Evolutionary conservation across 2,113 vertebrate genomes (phyloP), one percentile per base, ranked within the genome.

Genomic region (Erpornis zantholeuca): DNA sequence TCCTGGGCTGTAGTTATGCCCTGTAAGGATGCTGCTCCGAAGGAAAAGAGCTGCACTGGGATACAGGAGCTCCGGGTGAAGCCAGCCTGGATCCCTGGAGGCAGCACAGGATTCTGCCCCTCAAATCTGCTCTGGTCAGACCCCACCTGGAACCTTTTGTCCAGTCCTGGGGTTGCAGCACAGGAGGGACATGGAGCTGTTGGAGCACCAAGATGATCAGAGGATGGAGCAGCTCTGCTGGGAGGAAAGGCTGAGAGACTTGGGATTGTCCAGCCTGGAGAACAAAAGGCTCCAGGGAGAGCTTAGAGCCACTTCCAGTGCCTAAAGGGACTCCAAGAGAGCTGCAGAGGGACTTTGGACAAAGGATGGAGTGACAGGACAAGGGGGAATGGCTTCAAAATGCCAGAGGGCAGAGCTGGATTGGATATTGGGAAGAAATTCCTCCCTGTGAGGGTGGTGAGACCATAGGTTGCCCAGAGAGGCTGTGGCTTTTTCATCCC

Each of bases 1-100:
- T 45, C 64, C 40, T 10, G 1, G n/a, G 14, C n/a, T 2, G 0
- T 24, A 0, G 54, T 82, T 27, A 1, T 21, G 29, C 16, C 7
- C 28, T 24, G 15, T 22, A 8, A 12, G 36, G 42, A 33, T 2
- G 4, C 16, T 4, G 10, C 21, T 75, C 29, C 21, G 3, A 4
- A 65, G 54, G 40, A 15, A 10, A 53, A 23, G 9, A 47, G 10
- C 2, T 65, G 19, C 28, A 14, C 8, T 15, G n/a, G n/a, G 42
- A 25, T 29, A 1, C 42, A 59, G 82, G 29, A 49, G 12, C 38
- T 85, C 0, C 3, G 80, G 5, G 15, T 81, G 53, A 29, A 80
- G 38, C 23, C 65, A 60, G 10, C 6, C 23, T 24, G 47, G 7
- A n/a, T 2, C 21, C 19, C 21, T 71, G 36, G 27, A 56, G n/a